Base-by-base conservation (phyloP, 2,888 invertebrate species). In the Parapristionchus giblindavisi region DNA sequence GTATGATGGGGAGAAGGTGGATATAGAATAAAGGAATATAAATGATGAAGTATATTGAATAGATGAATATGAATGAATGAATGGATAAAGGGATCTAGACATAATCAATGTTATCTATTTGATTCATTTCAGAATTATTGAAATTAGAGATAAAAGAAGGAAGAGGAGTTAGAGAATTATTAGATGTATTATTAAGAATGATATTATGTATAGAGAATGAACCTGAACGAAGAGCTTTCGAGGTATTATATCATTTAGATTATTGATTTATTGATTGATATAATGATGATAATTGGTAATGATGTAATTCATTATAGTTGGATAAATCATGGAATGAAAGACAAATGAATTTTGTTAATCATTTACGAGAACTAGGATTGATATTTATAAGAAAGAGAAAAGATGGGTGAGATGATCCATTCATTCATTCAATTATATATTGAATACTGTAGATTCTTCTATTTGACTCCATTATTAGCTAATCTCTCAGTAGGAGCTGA, bases 291-390 rank as follows among this genome's bases (percentile, higher is more conserved):
- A 24, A n/a, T 34, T 61, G 5, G 43, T 43, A 29, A 6, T 56
- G 56, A 8, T 27, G 29, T 56, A 27, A 56, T 27, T n/a, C 24
- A 5, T 63, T 38, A 36, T 65, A 61, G 63, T 27, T 72, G 77
- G 92, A 96, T 90, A 90, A 4, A 6, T 63, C 77, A 21, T 86
- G 86, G 86, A 75, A 76, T 0, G 76, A 78, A 29, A 73, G 75
- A 17, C 81, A 86, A 43, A 66, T 75, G 6, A 92, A 93, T 73
- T 96, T 99, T 88, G 90, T 99, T 75, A 96, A 97, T 89, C 96
- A 99, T 90, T 90, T 99, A 66, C 90, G 99, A 78, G 99, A 99
- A 90, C 95, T 99, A 88, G 99, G 99, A 52, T 92, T 99, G 43
- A 95, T 99, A 24, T 98, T 96, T 89, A 87, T 87, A 21, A 79